Percentiles rank a stretch among this genome's conserved stretches.
Evolutionary conservation across 2,797 vertebrate species (phyloP).

Genomic region (Sarcophilus harrisii): DNA sequence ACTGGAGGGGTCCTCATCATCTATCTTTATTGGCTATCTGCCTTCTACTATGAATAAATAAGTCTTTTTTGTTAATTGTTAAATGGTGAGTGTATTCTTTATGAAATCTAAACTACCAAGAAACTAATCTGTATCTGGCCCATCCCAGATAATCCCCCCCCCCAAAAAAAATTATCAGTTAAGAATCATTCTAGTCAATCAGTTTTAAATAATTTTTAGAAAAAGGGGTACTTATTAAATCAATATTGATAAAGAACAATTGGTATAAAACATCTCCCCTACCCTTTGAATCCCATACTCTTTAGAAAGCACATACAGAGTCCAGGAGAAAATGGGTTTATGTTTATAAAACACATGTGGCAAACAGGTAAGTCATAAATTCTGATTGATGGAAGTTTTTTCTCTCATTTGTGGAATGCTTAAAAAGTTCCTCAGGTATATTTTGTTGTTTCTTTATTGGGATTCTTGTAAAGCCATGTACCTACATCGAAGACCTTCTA

Average conservation of each 20-base stretch:
- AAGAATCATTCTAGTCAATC: neutral
- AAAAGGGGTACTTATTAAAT: neutral
- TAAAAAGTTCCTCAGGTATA: neutral
- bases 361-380: neutral
- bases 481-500: neutral
- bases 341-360: neutral
- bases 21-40: neutral
- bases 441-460: neutral
- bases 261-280: neutral
- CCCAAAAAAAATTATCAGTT: neutral
- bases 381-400: neutral
- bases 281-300: neutral
- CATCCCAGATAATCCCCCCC: neutral
- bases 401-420: neutral
- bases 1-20: neutral
- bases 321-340: neutral
- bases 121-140: neutral
- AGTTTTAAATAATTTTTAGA: neutral
- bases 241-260: neutral
- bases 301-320: no score
- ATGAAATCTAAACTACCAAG: neutral
- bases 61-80: neutral
- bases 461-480: neutral
- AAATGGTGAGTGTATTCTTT: neutral
- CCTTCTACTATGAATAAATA: neutral